Conservation (phyloP, 2,113 vertebrate species). For the Carassius gibelio region DNA sequence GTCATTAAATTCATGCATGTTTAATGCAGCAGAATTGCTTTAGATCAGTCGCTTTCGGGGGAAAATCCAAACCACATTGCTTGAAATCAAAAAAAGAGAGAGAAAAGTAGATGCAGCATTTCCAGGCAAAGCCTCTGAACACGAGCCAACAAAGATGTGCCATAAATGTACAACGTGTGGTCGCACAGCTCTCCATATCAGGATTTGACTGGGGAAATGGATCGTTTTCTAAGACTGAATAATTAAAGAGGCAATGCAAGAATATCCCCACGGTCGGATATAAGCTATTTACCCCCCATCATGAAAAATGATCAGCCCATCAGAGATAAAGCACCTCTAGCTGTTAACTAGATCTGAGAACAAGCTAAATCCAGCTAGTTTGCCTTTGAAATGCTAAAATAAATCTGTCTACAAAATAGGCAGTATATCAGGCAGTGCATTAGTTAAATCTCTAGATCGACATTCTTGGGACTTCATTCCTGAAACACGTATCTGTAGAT, state of each 20-base stretch:
- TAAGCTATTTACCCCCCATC: constrained; percentile 11
- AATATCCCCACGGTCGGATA: background rate
- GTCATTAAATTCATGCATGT: constrained; percentile 55
- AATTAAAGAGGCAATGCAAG: constrained; percentile 38
- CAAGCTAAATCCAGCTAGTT: background rate
- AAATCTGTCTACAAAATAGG: background rate
- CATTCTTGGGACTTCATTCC: background rate
- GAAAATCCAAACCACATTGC: constrained; percentile 29
- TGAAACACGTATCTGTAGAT: background rate
- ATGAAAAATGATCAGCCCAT: constrained; percentile 17
- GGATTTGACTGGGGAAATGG: constrained; percentile 31
- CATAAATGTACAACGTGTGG: constrained; percentile 20
- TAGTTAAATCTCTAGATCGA: background rate
- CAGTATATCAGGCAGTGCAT: background rate
- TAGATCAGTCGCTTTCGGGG: constrained; percentile 35
- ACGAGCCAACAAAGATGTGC: background rate
- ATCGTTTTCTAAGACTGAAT: constrained; percentile 32
- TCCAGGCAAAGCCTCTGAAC: constrained; percentile 1
- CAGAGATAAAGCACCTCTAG: constrained; percentile 3
- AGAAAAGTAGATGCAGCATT: constrained; percentile 13
- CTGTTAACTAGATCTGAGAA: background rate
- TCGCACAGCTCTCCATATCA: background rate
- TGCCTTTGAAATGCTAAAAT: background rate
- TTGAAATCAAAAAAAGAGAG: constrained; percentile 25
- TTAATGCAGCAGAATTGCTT: constrained; percentile 51